A percentile compares a stretch with the other conserved stretches of the same genome.
Conservation (phyloP, 2,888 invertebrate genomes). For the Lasioglossum marginatum region DNA sequence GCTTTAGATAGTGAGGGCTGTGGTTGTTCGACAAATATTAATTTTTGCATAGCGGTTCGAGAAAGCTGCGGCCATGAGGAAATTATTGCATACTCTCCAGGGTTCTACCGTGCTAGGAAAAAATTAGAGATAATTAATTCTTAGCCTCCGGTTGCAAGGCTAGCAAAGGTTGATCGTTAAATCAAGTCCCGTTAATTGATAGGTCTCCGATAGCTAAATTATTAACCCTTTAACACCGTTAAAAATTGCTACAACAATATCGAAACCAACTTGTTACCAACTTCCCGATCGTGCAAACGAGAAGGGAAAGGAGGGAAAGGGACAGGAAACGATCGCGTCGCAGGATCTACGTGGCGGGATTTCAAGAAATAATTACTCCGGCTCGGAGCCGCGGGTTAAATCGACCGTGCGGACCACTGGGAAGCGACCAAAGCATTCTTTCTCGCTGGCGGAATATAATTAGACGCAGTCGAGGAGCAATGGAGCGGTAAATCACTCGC, state of each 20-base stretch:
- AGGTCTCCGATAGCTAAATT: too few relatives aligned
- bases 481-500: constrained; percentile 62
- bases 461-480: constrained; percentile 46
- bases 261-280: too few relatives aligned
- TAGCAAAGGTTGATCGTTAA: too few relatives aligned
- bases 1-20: not conserved
- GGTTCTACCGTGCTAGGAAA: not conserved
- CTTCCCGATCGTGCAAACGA: not conserved
- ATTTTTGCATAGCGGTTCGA: not conserved
- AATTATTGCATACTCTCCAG: not conserved
- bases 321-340: not conserved
- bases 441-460: constrained; percentile 59
- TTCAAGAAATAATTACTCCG: constrained; percentile 29
- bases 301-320: not conserved
- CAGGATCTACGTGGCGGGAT: not conserved
- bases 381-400: constrained; percentile 25
- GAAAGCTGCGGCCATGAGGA: not conserved
- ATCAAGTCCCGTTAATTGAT: too few relatives aligned
- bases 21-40: too few relatives aligned
- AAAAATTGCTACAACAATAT: not conserved
- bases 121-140: too few relatives aligned
- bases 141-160: too few relatives aligned
- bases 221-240: too few relatives aligned
- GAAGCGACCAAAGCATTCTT: constrained; percentile 47
- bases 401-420: constrained; percentile 29